A percentile compares a stretch with the other conserved stretches of the same genome.
phyloP scores from a whole-genome alignment of 2,113 vertebrate species.

The Xenopus laevis region DNA sequence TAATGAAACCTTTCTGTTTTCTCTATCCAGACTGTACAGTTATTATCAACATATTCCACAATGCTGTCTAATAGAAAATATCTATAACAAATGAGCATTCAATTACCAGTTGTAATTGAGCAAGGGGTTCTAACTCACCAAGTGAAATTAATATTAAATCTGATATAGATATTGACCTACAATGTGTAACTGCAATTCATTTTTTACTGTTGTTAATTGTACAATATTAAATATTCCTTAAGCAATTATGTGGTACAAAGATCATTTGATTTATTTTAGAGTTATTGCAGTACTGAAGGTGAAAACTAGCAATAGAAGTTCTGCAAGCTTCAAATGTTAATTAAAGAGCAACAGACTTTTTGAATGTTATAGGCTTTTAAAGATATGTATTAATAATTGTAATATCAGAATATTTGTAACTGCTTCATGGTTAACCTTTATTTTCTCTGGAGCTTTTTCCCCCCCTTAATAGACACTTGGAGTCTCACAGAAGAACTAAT shows the following conservation, averaged over 20 bases:
- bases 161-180: background rate
- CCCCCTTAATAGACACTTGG: constrained; percentile 62
- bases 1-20: too few species aligned
- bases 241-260: background rate
- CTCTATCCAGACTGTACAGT: too few species aligned
- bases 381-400: constrained; percentile 64
- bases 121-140: background rate
- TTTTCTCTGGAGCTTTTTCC: constrained; percentile 65
- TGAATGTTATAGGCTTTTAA: constrained; percentile 37
- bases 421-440: constrained; percentile 68
- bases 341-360: background rate
- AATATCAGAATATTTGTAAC: constrained; percentile 64
- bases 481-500: constrained; percentile 73
- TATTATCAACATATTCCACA: too few species aligned
- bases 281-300: background rate
- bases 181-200: background rate
- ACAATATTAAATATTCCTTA: background rate
- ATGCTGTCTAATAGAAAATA: too few species aligned
- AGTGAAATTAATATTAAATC: background rate
- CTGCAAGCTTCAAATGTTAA: background rate
- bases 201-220: background rate
- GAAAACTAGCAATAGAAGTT: background rate
- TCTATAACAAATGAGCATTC: background rate
- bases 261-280: background rate
- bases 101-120: background rate